Evolutionary conservation across 2,113 vertebrate species (phyloP).

Genomic region (Columbina picui): DNA sequence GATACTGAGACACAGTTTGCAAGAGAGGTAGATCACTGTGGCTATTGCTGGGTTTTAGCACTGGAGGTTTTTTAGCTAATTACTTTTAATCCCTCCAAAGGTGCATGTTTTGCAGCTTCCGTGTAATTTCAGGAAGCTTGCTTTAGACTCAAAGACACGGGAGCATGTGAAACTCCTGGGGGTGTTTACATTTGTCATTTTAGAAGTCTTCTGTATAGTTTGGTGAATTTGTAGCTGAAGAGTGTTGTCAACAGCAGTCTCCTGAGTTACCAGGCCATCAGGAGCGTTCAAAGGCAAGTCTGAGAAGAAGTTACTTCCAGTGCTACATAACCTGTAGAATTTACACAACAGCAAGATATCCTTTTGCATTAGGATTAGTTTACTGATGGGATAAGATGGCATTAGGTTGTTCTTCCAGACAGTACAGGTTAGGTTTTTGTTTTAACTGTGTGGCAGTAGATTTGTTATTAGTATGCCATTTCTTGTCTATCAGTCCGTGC

Average conservation of each 20-base stretch:
- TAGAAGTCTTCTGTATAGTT: background rate
- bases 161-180: background rate
- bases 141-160: background rate
- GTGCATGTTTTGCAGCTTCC: background rate
- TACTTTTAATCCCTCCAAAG: background rate
- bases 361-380: background rate
- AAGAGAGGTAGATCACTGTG: background rate
- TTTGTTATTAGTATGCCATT: background rate
- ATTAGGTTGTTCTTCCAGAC: background rate
- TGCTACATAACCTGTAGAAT: background rate
- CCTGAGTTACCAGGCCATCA: background rate
- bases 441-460: background rate
- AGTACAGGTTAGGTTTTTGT: background rate
- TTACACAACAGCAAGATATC: background rate
- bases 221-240: background rate
- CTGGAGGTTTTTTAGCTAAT: background rate
- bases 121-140: background rate
- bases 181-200: background rate
- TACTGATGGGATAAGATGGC: background rate
- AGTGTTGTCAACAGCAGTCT: background rate
- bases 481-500: background rate
- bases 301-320: background rate
- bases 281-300: background rate
- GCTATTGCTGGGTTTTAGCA: background rate
- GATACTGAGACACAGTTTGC: background rate